These are phyloP conservation scores for Cephus spinipes DNA, from an alignment of 2,888 invertebrate species.

Conservation along the genomic window DNA sequence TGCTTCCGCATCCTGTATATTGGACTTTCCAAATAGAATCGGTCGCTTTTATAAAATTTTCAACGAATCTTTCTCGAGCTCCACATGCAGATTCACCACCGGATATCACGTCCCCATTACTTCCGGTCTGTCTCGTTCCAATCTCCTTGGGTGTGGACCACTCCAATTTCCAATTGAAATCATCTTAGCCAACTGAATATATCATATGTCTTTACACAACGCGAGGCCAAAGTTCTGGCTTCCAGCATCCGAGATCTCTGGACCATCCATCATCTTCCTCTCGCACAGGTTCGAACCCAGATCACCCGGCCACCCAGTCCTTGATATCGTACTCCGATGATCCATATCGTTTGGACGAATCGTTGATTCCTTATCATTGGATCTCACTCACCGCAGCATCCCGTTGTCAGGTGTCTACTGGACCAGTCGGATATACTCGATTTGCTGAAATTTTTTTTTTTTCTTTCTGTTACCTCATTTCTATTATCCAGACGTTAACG, in stretches of 20 bases:
- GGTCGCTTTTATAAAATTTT: background rate
- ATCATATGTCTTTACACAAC: background rate
- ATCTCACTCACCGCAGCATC: background rate
- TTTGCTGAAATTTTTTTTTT: conserved; percentile 16
- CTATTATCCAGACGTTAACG: conserved; percentile 5
- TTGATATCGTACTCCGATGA: background rate
- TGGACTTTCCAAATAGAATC: background rate
- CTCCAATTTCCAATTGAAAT: conserved; percentile 13
- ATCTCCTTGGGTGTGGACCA: conserved; percentile 3
- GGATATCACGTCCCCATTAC: background rate
- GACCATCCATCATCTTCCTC: background rate
- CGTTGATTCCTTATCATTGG: background rate
- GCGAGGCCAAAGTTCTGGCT: background rate
- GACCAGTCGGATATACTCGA: conserved; percentile 8
- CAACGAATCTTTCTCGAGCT: background rate
- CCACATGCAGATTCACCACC: background rate
- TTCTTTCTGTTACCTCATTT: conserved; percentile 14
- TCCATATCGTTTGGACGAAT: background rate
- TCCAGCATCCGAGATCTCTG: background rate
- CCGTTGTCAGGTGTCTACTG: background rate
- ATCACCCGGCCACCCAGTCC: background rate
- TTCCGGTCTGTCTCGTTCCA: background rate
- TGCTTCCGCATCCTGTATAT: background rate
- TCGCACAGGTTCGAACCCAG: background rate
- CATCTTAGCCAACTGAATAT: background rate